Percentiles rank a stretch among this genome's conserved stretches.
Conservation (phyloP, 2,797 vertebrate species). For the Myotis daubentonii region DNA sequence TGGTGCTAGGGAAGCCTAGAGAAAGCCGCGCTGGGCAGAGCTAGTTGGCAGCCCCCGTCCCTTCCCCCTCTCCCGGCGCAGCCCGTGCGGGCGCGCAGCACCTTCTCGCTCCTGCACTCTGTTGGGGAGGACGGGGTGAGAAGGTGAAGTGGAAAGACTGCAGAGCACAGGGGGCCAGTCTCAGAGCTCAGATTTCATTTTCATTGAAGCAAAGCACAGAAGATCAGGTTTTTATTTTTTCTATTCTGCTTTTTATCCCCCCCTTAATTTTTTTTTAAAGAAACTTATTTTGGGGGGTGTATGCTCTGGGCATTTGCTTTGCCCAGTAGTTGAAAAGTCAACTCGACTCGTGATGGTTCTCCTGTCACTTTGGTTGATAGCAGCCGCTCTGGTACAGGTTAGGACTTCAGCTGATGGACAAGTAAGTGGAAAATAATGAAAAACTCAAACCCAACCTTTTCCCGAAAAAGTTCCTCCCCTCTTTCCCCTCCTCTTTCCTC, state of each 20-base stretch:
- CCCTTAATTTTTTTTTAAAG: conserved; percentile 26
- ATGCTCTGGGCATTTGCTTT: conserved; percentile 69
- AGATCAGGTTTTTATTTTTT: conserved; percentile 2
- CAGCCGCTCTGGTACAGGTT: conserved; percentile 85
- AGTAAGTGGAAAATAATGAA: conserved; percentile 87
- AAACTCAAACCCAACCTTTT: conserved; percentile 63
- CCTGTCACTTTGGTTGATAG: conserved; percentile 89
- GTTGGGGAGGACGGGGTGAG: conserved; percentile 63
- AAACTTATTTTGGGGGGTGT: conserved; percentile 63
- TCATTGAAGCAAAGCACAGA: conserved; percentile 70
- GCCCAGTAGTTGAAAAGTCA: conserved; percentile 75
- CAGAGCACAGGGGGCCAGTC: conserved; percentile 56
- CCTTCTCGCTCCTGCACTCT: conserved; percentile 55
- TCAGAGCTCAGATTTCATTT: conserved; percentile 66
- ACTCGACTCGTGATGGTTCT: conserved; percentile 91
- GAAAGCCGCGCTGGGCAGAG: conserved; percentile 43
- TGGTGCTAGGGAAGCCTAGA: conserved; percentile 51
- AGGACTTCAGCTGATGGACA: conserved; percentile 89
- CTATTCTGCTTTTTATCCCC: conserved; percentile 6
- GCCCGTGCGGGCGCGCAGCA: conserved; percentile 47
- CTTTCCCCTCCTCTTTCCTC: neutral
- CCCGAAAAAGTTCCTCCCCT: conserved; percentile 69
- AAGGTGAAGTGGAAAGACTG: conserved; percentile 58
- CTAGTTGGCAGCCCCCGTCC: conserved; percentile 62
- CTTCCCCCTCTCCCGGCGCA: conserved; percentile 23